phyloP scores from a whole-genome alignment of 2,888 invertebrate genomes.

The Gymnocheta viridis region DNA sequence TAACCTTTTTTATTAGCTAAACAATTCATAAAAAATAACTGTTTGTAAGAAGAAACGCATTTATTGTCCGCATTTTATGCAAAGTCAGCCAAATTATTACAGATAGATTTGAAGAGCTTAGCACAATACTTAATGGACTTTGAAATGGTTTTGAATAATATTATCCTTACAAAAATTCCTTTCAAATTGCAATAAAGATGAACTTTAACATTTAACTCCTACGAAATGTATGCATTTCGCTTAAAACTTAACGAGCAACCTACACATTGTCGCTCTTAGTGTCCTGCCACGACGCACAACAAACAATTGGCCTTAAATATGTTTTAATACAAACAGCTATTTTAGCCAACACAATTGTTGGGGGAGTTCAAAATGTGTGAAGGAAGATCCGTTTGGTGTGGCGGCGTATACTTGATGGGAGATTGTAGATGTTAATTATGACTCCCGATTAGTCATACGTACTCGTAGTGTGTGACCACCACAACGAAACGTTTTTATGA shows the following conservation, averaged over 20 bases:
- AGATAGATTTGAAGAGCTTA: background rate
- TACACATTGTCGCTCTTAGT: background rate
- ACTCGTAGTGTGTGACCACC: conserved; percentile 43
- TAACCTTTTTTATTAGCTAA: background rate
- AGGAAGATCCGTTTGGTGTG: background rate
- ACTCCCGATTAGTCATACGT: conserved; percentile 56
- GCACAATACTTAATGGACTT: background rate
- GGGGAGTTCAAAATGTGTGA: background rate
- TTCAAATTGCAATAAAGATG: background rate
- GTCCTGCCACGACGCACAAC: background rate
- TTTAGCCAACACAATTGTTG: background rate
- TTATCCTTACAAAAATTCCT: background rate
- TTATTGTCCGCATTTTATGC: background rate
- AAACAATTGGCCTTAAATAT: conserved; percentile 39
- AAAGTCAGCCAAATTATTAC: background rate
- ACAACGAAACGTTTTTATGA: conserved; percentile 1
- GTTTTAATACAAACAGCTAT: conserved; percentile 19
- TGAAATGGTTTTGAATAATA: background rate
- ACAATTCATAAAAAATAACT: background rate
- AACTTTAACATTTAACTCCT: conserved; percentile 2
- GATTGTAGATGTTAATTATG: background rate
- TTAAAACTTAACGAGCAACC: background rate
- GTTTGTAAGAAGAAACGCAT: background rate
- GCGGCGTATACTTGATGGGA: conserved; percentile 53
- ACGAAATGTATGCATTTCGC: background rate